Evolutionary conservation across 1,140 invertebrate genomes (phyloP).

Genomic region (Magallana angulata): DNA sequence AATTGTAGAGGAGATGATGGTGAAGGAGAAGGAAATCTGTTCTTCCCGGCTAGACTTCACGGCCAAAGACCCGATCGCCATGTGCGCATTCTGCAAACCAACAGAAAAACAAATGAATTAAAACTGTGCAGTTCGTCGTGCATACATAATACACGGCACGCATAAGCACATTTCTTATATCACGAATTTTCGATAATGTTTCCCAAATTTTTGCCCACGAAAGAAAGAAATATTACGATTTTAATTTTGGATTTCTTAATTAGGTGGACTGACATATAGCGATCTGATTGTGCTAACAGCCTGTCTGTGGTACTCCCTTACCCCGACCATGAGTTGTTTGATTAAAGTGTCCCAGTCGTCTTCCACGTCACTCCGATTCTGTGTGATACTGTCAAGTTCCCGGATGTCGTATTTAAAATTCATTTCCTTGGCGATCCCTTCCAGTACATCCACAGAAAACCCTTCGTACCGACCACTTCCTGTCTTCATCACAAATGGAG

Average conservation of each 20-base stretch:
- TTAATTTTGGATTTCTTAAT: no score
- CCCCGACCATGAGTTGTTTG: slow-evolving; percentile 66
- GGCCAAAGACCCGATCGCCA: slow-evolving; percentile 72
- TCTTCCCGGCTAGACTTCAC: slow-evolving; percentile 69
- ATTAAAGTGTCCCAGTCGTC: slow-evolving; percentile 65
- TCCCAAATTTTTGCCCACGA: no score
- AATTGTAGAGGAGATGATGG: slow-evolving; percentile 69
- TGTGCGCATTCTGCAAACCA: slow-evolving; percentile 69
- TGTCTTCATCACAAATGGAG: slow-evolving; percentile 70
- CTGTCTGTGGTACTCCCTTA: slow-evolving; percentile 42
- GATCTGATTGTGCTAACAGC: no score
- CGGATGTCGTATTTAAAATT: slow-evolving; percentile 62
- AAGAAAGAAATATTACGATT: no score
- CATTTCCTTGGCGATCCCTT: slow-evolving; percentile 59
- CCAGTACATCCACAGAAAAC: slow-evolving; percentile 70
- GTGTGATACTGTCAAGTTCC: slow-evolving; percentile 55
- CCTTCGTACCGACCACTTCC: slow-evolving; percentile 58
- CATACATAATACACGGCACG: no score
- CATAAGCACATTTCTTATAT: no score
- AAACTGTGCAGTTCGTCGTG: no score
- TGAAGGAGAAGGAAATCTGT: slow-evolving; percentile 73
- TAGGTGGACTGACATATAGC: no score
- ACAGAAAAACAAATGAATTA: no score
- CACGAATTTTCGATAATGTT: no score
- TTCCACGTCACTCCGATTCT: background rate